Evolutionary conservation across 2,797 vertebrate genomes (phyloP).

Genomic region (Hemibagrus guttatus): DNA sequence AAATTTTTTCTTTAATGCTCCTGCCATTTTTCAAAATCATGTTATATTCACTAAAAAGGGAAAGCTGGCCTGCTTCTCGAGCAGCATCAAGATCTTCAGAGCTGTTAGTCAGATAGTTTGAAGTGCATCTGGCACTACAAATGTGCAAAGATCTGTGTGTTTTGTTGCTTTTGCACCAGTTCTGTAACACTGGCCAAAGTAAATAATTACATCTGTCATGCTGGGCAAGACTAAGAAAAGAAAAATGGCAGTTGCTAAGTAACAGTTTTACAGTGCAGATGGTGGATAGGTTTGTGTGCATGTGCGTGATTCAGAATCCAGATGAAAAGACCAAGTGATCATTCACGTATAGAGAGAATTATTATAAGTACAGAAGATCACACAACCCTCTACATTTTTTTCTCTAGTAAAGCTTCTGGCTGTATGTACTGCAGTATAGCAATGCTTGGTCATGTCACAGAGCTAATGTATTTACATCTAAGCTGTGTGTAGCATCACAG

Average conservation of each 20-base stretch:
- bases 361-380: slow-evolving; percentile 32
- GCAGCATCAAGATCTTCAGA: not conserved
- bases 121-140: not conserved
- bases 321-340: slow-evolving; percentile 49
- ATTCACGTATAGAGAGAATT: slow-evolving; percentile 40
- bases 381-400: slow-evolving; percentile 31
- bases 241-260: slow-evolving; percentile 62
- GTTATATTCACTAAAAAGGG: not conserved
- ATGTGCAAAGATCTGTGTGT: slow-evolving; percentile 13
- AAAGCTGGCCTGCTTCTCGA: not conserved
- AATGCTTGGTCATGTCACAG: not conserved
- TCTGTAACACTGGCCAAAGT: slow-evolving; percentile 42
- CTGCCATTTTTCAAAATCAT: not conserved
- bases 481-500: not conserved
- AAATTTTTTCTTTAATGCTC: not conserved
- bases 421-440: not conserved
- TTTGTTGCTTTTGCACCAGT: slow-evolving; percentile 39
- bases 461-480: slow-evolving; percentile 8
- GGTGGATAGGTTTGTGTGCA: slow-evolving; percentile 25
- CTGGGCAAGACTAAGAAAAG: slow-evolving; percentile 44
- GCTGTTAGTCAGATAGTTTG: slow-evolving; percentile 5
- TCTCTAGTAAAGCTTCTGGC: not conserved
- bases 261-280: slow-evolving; percentile 60
- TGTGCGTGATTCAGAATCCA: slow-evolving; percentile 31
- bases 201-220: slow-evolving; percentile 43